These are phyloP conservation scores for Corvus hawaiiensis DNA, from an alignment of 2,113 vertebrate species.

Conservation along the genomic window DNA sequence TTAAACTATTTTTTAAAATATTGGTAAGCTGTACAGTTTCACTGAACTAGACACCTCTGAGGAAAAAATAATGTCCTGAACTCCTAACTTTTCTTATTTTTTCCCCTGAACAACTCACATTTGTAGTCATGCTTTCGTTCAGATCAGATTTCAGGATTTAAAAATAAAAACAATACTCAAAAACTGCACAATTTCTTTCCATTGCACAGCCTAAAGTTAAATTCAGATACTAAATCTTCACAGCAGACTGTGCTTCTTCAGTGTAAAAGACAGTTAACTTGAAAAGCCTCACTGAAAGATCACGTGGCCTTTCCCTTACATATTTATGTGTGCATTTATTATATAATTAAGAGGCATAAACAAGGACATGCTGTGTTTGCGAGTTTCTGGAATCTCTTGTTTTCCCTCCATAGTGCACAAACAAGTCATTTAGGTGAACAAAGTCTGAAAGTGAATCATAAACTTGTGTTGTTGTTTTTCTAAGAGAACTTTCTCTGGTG, in stretches of 20 bases:
- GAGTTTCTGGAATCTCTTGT: slow-evolving; percentile 44
- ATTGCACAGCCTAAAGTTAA: background rate
- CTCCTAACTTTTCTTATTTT: background rate
- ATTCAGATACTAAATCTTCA: background rate
- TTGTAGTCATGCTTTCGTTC: background rate
- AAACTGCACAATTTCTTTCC: background rate
- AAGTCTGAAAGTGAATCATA: slow-evolving; percentile 76
- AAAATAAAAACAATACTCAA: background rate
- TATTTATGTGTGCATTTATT: slow-evolving; percentile 26
- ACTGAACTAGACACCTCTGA: background rate
- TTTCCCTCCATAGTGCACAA: slow-evolving; percentile 54
- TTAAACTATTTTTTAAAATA: background rate
- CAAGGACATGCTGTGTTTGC: slow-evolving; percentile 34
- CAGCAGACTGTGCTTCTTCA: background rate
- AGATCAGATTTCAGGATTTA: background rate
- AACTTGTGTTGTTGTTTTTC: slow-evolving; percentile 53
- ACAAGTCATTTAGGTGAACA: slow-evolving; percentile 66
- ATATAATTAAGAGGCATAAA: slow-evolving; percentile 22
- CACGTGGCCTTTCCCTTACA: background rate
- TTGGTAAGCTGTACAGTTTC: background rate
- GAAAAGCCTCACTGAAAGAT: background rate
- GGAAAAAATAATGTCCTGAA: background rate
- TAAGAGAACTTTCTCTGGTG: slow-evolving; percentile 2
- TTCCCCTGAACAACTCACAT: background rate
- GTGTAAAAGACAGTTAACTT: background rate